A percentile compares a stretch with the other conserved stretches of the same genome.
Evolutionary conservation across 35 echinoderm and acorn worm species (phyloP).

Genomic region (Patiria miniata): DNA sequence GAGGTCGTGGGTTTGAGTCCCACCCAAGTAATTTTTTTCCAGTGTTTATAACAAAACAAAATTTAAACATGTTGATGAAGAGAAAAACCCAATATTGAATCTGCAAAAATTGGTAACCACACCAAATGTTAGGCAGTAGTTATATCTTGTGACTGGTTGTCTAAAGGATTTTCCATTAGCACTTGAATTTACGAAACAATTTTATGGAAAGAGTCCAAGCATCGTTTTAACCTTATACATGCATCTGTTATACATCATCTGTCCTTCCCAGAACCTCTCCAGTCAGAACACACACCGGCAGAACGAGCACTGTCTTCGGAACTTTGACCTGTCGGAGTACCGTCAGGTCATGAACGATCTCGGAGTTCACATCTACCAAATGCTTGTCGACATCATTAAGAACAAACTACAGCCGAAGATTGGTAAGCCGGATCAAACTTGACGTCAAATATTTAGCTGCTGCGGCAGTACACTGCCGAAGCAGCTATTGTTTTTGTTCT

Average conservation of each 20-base stretch:
- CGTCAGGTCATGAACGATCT: constrained; percentile 94
- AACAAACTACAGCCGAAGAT: constrained; percentile 90
- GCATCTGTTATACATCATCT: not conserved
- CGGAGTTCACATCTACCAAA: constrained; percentile 95
- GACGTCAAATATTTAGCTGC: no score
- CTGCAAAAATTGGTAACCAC: no score
- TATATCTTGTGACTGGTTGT: no score
- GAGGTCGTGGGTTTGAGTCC: no score
- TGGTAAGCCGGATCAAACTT: constrained; percentile 39
- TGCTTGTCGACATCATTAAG: constrained; percentile 86
- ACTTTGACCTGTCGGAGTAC: constrained; percentile 99
- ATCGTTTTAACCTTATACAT: not conserved
- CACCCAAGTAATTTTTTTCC: no score
- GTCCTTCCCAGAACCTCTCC: constrained; percentile 75
- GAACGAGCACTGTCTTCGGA: constrained; percentile 96
- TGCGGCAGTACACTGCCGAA: no score
- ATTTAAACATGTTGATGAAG: no score
- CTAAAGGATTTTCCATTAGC: no score
- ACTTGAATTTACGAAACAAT: no score
- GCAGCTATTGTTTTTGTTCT: no score
- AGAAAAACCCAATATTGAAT: no score
- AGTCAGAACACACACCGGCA: constrained; percentile 77
- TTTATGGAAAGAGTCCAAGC: not conserved
- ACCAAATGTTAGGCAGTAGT: no score
- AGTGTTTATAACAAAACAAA: not conserved